A percentile compares a stretch with the other conserved stretches of the same genome.
These are phyloP conservation scores for Sinonovacula constricta DNA, from an alignment of 1,140 invertebrate species.

Conservation along the genomic window DNA sequence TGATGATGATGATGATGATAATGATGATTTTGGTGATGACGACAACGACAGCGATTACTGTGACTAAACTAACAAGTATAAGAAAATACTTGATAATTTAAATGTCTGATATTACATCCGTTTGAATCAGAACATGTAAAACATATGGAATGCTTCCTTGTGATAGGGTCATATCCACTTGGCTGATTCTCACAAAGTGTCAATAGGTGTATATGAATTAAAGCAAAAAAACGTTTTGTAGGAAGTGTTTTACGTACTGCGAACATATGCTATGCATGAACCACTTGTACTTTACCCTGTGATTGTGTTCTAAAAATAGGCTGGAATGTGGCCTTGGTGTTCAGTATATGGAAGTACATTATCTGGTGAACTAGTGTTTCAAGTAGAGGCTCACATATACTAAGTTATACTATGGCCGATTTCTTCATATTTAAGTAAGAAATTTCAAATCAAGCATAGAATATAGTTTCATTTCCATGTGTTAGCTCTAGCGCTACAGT, in stretches of 20 bases:
- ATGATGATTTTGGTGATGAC: not conserved
- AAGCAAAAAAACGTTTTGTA: not conserved
- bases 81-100: not conserved
- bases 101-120: not conserved
- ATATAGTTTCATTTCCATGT: constrained; percentile 12
- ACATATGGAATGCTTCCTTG: not conserved
- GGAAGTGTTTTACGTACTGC: no score
- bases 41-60: not conserved
- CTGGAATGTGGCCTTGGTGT: constrained; percentile 44
- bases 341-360: constrained; percentile 66
- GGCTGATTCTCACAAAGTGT: not conserved
- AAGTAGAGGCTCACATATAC: constrained; percentile 56
- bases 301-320: no score
- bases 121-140: not conserved
- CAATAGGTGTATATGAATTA: not conserved
- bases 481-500: constrained; percentile 24
- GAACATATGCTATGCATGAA: no score
- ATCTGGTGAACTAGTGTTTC: constrained; percentile 66
- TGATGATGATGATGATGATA: not conserved
- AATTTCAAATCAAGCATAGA: constrained; percentile 4
- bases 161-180: not conserved
- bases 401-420: constrained; percentile 54
- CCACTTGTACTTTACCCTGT: no score
- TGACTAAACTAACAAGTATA: not conserved
- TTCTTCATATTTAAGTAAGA: constrained; percentile 43